Conservation (phyloP, 1,140 invertebrate species). For the Phenacoccus solenopsis region DNA sequence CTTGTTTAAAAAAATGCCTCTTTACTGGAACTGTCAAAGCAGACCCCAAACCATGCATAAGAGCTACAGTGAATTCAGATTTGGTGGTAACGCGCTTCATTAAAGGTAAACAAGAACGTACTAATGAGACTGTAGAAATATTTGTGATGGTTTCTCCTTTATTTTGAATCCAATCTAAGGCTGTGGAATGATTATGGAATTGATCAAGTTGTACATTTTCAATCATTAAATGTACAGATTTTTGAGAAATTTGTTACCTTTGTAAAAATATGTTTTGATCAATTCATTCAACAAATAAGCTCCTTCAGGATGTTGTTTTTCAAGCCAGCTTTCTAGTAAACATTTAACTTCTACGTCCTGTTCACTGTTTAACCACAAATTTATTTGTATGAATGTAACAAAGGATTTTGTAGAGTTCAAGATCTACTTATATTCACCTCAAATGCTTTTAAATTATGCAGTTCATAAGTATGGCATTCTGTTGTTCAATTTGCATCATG, state of each 20-base stretch:
- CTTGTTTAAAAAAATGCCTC: conserved; percentile 46
- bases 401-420: neutral
- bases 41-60: conserved; percentile 51
- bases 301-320: conserved; percentile 36
- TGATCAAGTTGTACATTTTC: conserved; percentile 24
- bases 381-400: neutral
- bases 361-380: conserved; percentile 38
- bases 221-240: neutral
- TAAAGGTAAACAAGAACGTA: conserved; percentile 48
- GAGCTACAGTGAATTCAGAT: conserved; percentile 46
- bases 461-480: too few relatives aligned
- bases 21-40: conserved; percentile 40
- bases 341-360: conserved; percentile 49
- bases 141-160: conserved; percentile 42
- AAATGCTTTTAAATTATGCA: too few relatives aligned
- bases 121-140: conserved; percentile 44
- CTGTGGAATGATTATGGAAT: conserved; percentile 36
- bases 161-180: conserved; percentile 37
- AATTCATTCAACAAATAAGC: conserved; percentile 37
- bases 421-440: neutral
- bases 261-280: conserved; percentile 51
- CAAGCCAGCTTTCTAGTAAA: conserved; percentile 46
- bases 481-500: too few relatives aligned
- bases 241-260: conserved; percentile 32
- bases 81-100: conserved; percentile 40